Conservation (phyloP, 2,113 vertebrate species). For the Podarcis cretensis region DNA sequence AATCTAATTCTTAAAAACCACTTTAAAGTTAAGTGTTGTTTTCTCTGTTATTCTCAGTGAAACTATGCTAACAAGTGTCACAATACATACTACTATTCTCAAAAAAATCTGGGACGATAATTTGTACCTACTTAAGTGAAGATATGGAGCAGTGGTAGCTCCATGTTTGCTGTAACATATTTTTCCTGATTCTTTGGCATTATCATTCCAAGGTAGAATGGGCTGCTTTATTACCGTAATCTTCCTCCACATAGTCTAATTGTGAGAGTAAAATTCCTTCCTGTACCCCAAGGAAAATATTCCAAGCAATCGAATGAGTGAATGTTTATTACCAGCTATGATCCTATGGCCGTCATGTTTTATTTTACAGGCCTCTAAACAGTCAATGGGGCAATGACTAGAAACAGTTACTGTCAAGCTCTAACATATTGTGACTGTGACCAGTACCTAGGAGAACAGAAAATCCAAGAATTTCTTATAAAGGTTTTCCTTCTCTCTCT, state of each 20-base stretch:
- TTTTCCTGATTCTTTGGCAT: not conserved
- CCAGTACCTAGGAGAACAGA: not conserved
- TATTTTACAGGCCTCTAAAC: not conserved
- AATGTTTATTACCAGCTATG: not conserved
- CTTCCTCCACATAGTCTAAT: not conserved
- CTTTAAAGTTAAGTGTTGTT: not conserved
- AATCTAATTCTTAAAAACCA: not conserved
- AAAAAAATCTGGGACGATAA: too few species aligned
- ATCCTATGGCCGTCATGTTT: not conserved
- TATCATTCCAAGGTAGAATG: not conserved
- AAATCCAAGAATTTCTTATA: not conserved
- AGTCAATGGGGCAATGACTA: not conserved
- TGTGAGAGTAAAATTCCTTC: not conserved
- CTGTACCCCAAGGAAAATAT: not conserved
- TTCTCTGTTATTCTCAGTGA: not conserved
- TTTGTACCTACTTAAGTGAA: not conserved
- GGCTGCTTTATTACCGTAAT: not conserved
- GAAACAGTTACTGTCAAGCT: not conserved
- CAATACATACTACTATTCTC: not conserved
- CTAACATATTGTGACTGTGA: not conserved
- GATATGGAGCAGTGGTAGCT: not conserved
- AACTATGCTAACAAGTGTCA: not conserved
- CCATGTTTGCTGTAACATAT: not conserved
- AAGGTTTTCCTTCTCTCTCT: slow-evolving; percentile 19
- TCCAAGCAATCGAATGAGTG: not conserved